phyloP scores from a whole-genome alignment of 2,888 invertebrate genomes.

The Synanthedon myopaeformis region DNA sequence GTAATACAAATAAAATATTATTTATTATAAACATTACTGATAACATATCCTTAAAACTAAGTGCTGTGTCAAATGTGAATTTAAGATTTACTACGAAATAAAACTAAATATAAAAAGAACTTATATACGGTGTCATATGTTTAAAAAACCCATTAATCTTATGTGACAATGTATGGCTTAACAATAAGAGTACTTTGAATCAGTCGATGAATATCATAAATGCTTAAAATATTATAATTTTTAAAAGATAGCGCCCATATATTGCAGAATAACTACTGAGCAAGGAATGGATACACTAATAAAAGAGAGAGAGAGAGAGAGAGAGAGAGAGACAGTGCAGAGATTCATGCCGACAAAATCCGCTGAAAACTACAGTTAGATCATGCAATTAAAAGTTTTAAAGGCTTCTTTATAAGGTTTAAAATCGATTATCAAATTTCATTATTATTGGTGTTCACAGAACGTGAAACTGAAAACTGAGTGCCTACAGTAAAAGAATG shows the following conservation, averaged over 20 bases:
- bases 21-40: background rate
- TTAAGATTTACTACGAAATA: constrained; percentile 22
- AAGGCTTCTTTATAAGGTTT: constrained; percentile 39
- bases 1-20: background rate
- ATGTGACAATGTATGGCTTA: constrained; percentile 12
- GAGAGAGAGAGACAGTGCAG: constrained; percentile 8
- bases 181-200: constrained; percentile 27
- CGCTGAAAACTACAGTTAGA: constrained; percentile 26
- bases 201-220: constrained; percentile 46
- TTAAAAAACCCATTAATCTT: constrained; percentile 28
- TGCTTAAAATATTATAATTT: constrained; percentile 45
- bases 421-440: constrained; percentile 18
- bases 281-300: constrained; percentile 53
- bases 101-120: constrained; percentile 15
- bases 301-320: constrained; percentile 14
- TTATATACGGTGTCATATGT: constrained; percentile 14
- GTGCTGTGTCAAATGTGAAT: constrained; percentile 24
- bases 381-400: constrained; percentile 62
- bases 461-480: background rate
- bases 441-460: background rate
- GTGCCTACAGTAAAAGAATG: background rate
- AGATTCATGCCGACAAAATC: constrained; percentile 14
- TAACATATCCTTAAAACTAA: constrained; percentile 11
- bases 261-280: constrained; percentile 31
- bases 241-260: constrained; percentile 30